Base-by-base conservation (phyloP, 2,113 vertebrate species). In the Terrapene triunguis region DNA sequence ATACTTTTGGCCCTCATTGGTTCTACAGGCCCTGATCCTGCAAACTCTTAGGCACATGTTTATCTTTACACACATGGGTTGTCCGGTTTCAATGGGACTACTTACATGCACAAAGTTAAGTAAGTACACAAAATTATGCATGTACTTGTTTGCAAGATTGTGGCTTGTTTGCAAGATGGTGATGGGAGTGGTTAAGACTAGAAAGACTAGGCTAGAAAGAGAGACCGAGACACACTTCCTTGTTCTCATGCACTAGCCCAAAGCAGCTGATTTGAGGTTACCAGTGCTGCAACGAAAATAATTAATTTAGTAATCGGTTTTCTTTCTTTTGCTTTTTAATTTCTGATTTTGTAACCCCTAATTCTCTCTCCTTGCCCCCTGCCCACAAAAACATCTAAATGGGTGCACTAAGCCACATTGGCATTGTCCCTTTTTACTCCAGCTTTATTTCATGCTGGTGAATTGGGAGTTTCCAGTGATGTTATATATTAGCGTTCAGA, bases 381-480 rank as follows among this genome's bases (percentile, higher is more conserved):
- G 19, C 82, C 11, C 55, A 54, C 80, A 9, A 29, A 44, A 84
- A 6, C 29, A 44, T 5, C 10, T 78, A 65, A 80, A 48, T 16
- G 1, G 0, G 0, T 22, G 38, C 53, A 62, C 29, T 62, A 76
- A 89, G 32, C 51, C 48, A 53, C 2, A 4, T 2, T 35, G 89
- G 51, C 54, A 76, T 38, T 25, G 38, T 12, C 72, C 24, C 72
- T 25, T 76, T 44, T 87, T 80, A 54, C 11, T 50, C 82, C 74
- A 51, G n/a, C 78, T 65, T 10, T 89, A 11, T 0, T 0, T 0
- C 12, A 22, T 0, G 0, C 1, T 85, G 42, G n/a, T 59, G 54
- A 59, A 80, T 4, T 1, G 48, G 24, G 47, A 92, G 47, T 48
- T 88, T 78, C 90, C 69, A n/a, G 9, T 85, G 59, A 0, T 51